A percentile compares a stretch with the other conserved stretches of the same genome.
These are phyloP conservation scores for Podarcis raffonei DNA, from an alignment of 2,113 vertebrate genomes.

Conservation along the genomic window DNA sequence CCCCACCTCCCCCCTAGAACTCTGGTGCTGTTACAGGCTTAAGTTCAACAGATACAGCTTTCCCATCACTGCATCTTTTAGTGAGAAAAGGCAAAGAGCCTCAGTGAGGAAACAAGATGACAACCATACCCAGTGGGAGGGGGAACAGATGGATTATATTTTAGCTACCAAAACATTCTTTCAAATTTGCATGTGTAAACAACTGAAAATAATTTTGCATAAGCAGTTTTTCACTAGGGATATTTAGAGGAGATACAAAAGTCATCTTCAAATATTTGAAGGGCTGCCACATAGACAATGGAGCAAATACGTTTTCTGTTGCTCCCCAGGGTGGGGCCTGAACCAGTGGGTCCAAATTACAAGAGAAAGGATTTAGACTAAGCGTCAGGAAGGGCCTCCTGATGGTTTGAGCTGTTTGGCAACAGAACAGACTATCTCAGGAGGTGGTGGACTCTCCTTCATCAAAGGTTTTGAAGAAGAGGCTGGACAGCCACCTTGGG, in stretches of 20 bases:
- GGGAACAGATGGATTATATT: not conserved
- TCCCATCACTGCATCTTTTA: not conserved
- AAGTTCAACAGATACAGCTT: not conserved
- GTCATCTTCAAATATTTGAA: not conserved
- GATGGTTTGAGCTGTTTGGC: not conserved
- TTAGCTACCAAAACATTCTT: not conserved
- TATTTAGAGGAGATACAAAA: not conserved
- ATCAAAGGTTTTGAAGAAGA: not conserved
- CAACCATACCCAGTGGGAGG: not conserved
- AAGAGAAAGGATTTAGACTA: too few species aligned
- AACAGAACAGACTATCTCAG: not conserved
- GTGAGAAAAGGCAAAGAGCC: not conserved
- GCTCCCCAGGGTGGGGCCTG: too few species aligned
- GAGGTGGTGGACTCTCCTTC: not conserved
- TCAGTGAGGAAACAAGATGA: not conserved
- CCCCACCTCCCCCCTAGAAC: not conserved
- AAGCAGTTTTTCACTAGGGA: not conserved
- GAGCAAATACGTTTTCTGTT: not conserved
- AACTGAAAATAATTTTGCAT: not conserved
- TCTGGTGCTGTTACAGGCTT: not conserved
- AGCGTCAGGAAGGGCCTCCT: too few species aligned
- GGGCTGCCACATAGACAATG: not conserved
- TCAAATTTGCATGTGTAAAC: not conserved
- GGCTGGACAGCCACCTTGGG: too few species aligned
- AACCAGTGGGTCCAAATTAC: too few species aligned